Evolutionary conservation across 1,140 invertebrate species (phyloP).

Genomic region (Monochamus saltuarius): DNA sequence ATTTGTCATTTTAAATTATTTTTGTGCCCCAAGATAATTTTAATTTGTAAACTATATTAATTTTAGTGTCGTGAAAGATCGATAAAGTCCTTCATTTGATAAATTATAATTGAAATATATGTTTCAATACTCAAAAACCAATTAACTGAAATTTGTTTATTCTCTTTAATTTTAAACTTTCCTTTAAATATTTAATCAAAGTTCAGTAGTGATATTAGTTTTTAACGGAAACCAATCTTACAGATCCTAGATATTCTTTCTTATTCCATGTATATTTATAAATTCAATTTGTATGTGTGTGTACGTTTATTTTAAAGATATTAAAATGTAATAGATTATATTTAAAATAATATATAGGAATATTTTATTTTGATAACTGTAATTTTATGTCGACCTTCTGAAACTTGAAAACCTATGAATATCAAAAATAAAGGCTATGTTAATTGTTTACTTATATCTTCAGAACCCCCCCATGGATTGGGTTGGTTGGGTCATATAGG

Average conservation of each 20-base stretch:
- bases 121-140: background rate
- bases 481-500: too few relatives aligned
- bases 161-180: too few relatives aligned
- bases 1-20: too few relatives aligned
- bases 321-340: slow-evolving; percentile 23
- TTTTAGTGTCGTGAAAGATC: too few relatives aligned
- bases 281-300: slow-evolving; percentile 1
- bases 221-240: slow-evolving; percentile 20
- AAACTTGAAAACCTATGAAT: background rate
- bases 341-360: slow-evolving; percentile 27
- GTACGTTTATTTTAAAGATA: slow-evolving; percentile 8
- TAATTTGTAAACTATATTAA: too few relatives aligned
- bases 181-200: background rate
- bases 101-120: too few relatives aligned
- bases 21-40: too few relatives aligned
- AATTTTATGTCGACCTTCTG: slow-evolving; percentile 20
- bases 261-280: slow-evolving; percentile 14
- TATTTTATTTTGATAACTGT: slow-evolving; percentile 36
- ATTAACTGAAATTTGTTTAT: too few relatives aligned
- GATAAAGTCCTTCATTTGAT: too few relatives aligned
- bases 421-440: slow-evolving; percentile 26
- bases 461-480: background rate
- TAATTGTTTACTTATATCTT: slow-evolving; percentile 14
- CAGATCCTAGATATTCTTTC: slow-evolving; percentile 18
- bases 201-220: slow-evolving; percentile 35